Base-by-base conservation (phyloP, 2,888 invertebrate genomes). In the Nymphalis c-album region DNA sequence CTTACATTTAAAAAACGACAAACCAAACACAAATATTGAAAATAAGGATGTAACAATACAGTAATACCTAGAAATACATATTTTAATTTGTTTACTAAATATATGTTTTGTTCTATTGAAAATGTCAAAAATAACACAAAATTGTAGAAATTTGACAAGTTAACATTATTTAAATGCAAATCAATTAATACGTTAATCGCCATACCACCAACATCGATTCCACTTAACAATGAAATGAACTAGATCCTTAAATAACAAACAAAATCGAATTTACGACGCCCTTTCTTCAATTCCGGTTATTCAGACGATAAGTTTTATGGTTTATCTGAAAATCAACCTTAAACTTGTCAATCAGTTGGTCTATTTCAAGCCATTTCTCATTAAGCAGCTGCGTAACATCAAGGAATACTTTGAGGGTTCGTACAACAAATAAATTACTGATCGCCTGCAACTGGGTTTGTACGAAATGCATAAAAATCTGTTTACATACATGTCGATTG, bases 401-500 rank as follows among this genome's bases (percentile, higher is more conserved):
- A 83, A 31, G 55, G n/a, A 31, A 70, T 69, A 71, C 51, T 58
- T 68, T 66, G 45, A 72, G 74, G 75, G 76, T 59, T 74, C 67
- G 59, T 76, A 78, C 77, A 83, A 82, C 80, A 84, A 84, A 84
- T 77, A 80, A 73, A 59, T 64, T 65, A 71, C 70, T 75, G 79
- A 77, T 78, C 75, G 81, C 80, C 73, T 46, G 79, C 86, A 85
- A 82, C 84, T 84, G 85, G 78, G 75, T 77, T 82, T 81, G 76
- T 77, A 81, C 81, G 83, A 82, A 84, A 79, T 77, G 69, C 71
- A 59, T 64, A 69, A 66, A 75, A 75, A 74, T 74, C 77, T 85
- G 85, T 86, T 85, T 85, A 86, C 73, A 81, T 78, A 78, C 80
- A 77, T 76, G 78, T 70, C 74, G 59, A 64, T 71, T 68, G 47